Base-by-base conservation (phyloP, 1,140 invertebrate species). In the Linepithema humile region DNA sequence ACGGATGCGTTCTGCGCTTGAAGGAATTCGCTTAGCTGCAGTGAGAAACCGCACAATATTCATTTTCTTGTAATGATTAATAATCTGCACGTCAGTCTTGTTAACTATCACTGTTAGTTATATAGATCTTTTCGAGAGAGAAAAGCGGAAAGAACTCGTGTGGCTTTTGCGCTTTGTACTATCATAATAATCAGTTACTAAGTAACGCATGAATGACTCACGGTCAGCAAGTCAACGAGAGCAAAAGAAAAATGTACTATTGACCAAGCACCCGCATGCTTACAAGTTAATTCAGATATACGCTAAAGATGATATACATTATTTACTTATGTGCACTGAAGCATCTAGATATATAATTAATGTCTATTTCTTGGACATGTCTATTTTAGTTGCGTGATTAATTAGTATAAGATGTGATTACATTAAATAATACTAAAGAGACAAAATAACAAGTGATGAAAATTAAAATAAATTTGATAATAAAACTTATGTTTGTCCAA, bases 131-230 rank as follows among this genome's bases (percentile, higher is more conserved):
- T 1, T 20, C 35, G 9, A 74, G 38, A 45, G 12, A 40, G 4
- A 0, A 15, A 29, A 29, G 26, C 3, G 20, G 2, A 60, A 74
- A 15, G 1, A 74, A 23, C 17, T 43, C 0, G 5, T n/a, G 15
- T 3, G 10, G 23, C 1, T 43, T 57, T 60, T 29, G 26, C 17
- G 40, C 60, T 59, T 60, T 74, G 26, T 9, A 43, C 6, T 69
- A 20, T 40, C 26, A 86, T 43, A 26, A n/a, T 45, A 60, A 32
- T 1, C 15, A 0, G 10, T 48, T n/a, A 5, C 3, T 0, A n/a
- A 48, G 55, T 82, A 53, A 74, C 29, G 29, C 26, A 83, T 78
- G n/a, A 67, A 26, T 72, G 85, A 83, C 59, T 88, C 57, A 65
- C 40, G 55, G 69, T 77, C 43, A 32, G 12, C 1, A 9, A 72